Percentiles rank a stretch among this genome's conserved stretches.
phyloP scores from a whole-genome alignment of 2,113 vertebrate species.

The Elephas maximus region DNA sequence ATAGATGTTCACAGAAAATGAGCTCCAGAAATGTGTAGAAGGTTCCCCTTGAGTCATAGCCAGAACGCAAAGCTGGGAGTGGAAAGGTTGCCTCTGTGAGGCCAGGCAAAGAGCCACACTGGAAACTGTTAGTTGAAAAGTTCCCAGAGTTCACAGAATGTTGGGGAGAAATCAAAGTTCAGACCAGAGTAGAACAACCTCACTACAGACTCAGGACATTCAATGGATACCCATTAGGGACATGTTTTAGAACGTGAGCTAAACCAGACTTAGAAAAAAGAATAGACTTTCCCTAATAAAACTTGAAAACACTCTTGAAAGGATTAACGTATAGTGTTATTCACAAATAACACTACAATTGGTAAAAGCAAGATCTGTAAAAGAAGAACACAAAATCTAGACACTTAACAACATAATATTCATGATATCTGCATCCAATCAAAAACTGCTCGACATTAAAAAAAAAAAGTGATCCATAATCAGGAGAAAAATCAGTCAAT shows the following conservation, averaged over 20 bases:
- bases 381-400: not conserved
- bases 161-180: too few relatives aligned
- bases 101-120: not conserved
- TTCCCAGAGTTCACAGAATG: too few relatives aligned
- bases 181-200: not conserved
- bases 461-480: too few relatives aligned
- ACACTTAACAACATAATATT: not conserved
- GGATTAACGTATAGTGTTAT: not conserved
- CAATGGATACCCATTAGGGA: not conserved
- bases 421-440: too few relatives aligned
- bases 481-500: too few relatives aligned
- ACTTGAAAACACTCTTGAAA: not conserved
- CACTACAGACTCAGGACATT: not conserved
- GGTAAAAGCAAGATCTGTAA: not conserved
- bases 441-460: too few relatives aligned
- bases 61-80: not conserved
- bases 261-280: not conserved
- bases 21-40: not conserved
- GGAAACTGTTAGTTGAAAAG: too few relatives aligned
- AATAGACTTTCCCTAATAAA: not conserved
- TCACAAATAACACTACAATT: too few relatives aligned
- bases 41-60: not conserved
- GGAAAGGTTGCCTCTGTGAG: not conserved
- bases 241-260: not conserved
- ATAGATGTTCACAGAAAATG: not conserved